These are phyloP conservation scores for Globia sparganii DNA, from an alignment of 2,888 invertebrate genomes.

Conservation along the genomic window DNA sequence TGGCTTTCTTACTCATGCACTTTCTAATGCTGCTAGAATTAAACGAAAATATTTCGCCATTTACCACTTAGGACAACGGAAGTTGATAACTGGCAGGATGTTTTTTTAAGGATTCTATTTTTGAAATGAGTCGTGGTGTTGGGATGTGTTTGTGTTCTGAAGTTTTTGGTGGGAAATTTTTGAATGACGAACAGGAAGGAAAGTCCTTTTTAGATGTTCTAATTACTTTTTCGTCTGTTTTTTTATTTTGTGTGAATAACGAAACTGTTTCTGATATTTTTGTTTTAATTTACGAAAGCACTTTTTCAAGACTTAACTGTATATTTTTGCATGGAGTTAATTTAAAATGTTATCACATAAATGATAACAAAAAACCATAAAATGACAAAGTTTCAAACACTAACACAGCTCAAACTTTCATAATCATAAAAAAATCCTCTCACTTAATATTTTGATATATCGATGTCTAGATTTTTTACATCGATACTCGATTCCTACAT, in stretches of 20 bases:
- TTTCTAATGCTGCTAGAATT: constrained; percentile 57
- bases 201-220: background rate
- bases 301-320: no score
- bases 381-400: background rate
- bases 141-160: background rate
- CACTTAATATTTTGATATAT: constrained; percentile 44
- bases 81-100: constrained; percentile 34
- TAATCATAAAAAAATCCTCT: constrained; percentile 30
- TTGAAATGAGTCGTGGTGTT: background rate
- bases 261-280: background rate
- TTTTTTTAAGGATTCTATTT: constrained; percentile 22
- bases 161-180: constrained; percentile 1
- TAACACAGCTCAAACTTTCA: constrained; percentile 35
- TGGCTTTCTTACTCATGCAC: constrained; percentile 51
- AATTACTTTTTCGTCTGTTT: background rate
- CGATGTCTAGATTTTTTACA: constrained; percentile 68
- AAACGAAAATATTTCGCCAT: constrained; percentile 44
- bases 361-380: constrained; percentile 15
- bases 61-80: constrained; percentile 33
- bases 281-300: background rate
- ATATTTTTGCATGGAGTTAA: background rate
- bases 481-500: constrained; percentile 72
- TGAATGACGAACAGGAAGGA: background rate
- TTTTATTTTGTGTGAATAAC: background rate
- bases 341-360: no score